Evolutionary conservation across 2,113 vertebrate species (phyloP).

Genomic region (Sceloporus undulatus): DNA sequence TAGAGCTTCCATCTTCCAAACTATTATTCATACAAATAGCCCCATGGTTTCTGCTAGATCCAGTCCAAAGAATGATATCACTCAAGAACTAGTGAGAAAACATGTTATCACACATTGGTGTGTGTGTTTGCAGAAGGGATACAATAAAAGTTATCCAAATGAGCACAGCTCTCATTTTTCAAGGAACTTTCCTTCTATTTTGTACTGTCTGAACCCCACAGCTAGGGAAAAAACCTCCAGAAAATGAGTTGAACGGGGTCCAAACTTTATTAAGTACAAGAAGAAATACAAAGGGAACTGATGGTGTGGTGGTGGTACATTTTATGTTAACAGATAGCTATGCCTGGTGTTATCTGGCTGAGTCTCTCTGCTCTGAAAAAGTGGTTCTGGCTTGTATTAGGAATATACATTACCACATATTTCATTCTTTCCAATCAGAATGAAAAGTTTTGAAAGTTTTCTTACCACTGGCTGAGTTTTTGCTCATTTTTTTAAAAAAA

Average conservation of each 20-base stretch:
- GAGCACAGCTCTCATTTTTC: background rate
- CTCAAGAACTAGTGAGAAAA: background rate
- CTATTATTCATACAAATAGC: conserved; percentile 5
- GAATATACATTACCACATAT: too few species aligned
- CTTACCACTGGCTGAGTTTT: too few species aligned
- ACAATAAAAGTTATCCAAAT: background rate
- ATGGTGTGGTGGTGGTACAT: background rate
- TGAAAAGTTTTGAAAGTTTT: too few species aligned
- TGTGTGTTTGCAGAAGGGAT: background rate
- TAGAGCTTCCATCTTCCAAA: conserved; percentile 1
- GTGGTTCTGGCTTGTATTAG: too few species aligned
- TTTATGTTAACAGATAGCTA: background rate
- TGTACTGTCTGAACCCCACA: background rate
- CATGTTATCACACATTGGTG: background rate
- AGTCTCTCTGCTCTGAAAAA: background rate
- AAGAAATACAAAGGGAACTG: background rate
- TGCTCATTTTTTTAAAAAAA: too few species aligned
- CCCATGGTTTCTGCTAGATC: background rate
- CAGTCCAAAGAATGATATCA: background rate
- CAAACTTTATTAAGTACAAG: background rate
- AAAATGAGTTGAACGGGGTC: background rate
- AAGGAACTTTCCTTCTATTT: background rate
- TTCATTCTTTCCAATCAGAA: too few species aligned
- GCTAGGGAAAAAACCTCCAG: background rate
- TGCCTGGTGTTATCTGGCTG: background rate